A percentile compares a stretch with the other conserved stretches of the same genome.
These are phyloP conservation scores for Apis laboriosa DNA, from an alignment of 1,140 invertebrate species.

Conservation along the genomic window DNA sequence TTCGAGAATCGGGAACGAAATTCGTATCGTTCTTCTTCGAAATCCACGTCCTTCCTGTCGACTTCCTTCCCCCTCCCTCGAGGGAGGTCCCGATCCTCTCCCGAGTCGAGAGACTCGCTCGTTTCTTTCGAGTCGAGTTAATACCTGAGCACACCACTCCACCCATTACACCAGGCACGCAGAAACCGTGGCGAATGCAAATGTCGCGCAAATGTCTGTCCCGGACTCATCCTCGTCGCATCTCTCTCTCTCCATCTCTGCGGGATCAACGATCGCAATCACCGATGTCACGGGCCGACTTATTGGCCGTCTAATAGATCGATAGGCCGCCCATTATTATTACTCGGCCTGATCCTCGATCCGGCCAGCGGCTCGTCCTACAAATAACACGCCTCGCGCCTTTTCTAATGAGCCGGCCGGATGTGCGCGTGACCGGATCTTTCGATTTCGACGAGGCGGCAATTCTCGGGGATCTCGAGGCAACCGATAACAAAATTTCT, in stretches of 20 bases:
- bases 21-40: not conserved
- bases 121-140: not conserved
- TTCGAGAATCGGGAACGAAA: not conserved
- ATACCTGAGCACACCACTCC: not conserved
- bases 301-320: slow-evolving; percentile 66
- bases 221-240: not conserved
- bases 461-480: too few species aligned
- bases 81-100: not conserved
- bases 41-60: not conserved
- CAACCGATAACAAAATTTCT: too few species aligned
- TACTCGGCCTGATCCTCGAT: not conserved
- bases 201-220: slow-evolving; percentile 48
- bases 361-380: slow-evolving; percentile 21
- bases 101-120: not conserved
- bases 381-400: slow-evolving; percentile 59
- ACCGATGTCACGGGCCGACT: slow-evolving; percentile 65
- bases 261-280: slow-evolving; percentile 63
- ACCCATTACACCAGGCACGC: slow-evolving; percentile 37
- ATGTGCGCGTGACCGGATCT: slow-evolving; percentile 66
- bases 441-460: slow-evolving; percentile 32
- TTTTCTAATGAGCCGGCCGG: slow-evolving; percentile 60
- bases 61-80: not conserved
- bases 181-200: slow-evolving; percentile 59
- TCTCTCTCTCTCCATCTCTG: not conserved
- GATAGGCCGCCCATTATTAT: slow-evolving; percentile 62